Evolutionary conservation across 1,140 invertebrate genomes (phyloP).

Genomic region (Micrasema minimum): DNA sequence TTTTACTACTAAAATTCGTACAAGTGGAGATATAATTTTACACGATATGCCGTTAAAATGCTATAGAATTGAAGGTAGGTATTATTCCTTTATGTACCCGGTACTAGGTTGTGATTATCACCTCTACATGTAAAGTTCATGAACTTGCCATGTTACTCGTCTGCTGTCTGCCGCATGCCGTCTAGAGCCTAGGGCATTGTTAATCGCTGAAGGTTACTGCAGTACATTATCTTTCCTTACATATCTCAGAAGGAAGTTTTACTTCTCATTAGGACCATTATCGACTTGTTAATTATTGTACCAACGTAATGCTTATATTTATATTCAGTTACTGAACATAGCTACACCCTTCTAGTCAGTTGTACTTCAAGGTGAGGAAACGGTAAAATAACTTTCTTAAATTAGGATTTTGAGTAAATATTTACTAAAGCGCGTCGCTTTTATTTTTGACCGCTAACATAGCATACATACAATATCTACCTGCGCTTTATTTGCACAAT

Average conservation of each 20-base stretch:
- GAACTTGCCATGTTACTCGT: not conserved
- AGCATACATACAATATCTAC: no score
- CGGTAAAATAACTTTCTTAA: no score
- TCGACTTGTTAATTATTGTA: not conserved
- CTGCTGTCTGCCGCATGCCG: not conserved
- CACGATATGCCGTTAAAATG: no score
- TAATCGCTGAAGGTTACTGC: conserved; percentile 10
- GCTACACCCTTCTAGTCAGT: no score
- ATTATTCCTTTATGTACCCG: no score
- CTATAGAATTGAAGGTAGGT: no score
- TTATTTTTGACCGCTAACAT: not conserved
- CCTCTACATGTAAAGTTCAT: conserved; percentile 5
- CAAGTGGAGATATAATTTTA: no score
- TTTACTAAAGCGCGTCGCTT: not conserved
- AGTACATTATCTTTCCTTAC: not conserved
- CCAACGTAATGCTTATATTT: no score
- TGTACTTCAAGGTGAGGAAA: no score
- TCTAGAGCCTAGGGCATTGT: not conserved
- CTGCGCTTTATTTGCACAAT: no score
- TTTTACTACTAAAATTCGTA: no score
- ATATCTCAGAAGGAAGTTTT: conserved; percentile 15
- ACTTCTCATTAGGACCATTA: conserved; percentile 7
- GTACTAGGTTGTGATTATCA: conserved; percentile 11
- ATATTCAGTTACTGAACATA: no score
- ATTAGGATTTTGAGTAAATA: not conserved